These are phyloP conservation scores for Pedionomus torquatus DNA, from an alignment of 2,113 vertebrate genomes.

Conservation along the genomic window DNA sequence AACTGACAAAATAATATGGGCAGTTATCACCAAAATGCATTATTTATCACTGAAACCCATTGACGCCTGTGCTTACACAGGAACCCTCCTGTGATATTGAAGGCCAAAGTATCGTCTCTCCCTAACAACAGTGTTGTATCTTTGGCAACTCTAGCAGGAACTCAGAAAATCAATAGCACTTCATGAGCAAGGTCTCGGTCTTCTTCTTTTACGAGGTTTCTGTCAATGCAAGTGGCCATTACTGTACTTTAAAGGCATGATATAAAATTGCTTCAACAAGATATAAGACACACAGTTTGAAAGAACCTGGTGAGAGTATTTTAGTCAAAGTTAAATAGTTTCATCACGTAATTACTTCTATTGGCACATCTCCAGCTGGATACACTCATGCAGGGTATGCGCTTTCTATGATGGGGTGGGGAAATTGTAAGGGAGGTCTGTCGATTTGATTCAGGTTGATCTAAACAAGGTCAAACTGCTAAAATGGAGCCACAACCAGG, in stretches of 20 bases:
- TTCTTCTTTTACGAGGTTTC: conserved; percentile 83
- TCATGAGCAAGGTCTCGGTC: conserved; percentile 82
- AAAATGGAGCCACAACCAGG: conserved; percentile 63
- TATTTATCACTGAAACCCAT: conserved; percentile 76
- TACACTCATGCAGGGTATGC: conserved; percentile 44
- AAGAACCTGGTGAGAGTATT: conserved; percentile 86
- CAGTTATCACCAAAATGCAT: conserved; percentile 79
- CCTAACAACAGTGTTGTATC: conserved; percentile 80
- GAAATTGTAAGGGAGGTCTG: conserved; percentile 54
- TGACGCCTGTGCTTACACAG: conserved; percentile 75
- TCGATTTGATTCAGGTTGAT: conserved; percentile 50
- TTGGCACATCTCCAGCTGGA: conserved; percentile 82
- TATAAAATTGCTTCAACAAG: conserved; percentile 85
- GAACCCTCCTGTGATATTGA: conserved; percentile 83
- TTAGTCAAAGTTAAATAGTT: conserved; percentile 86
- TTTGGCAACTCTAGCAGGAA: conserved; percentile 82
- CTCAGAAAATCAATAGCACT: conserved; percentile 85
- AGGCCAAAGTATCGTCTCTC: conserved; percentile 78
- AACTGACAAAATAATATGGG: conserved; percentile 74
- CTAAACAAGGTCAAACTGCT: conserved; percentile 75
- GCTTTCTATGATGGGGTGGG: conserved; percentile 59
- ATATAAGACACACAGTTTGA: conserved; percentile 83
- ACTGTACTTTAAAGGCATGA: conserved; percentile 85
- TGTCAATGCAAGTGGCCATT: conserved; percentile 87
- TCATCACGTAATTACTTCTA: conserved; percentile 84